Evolutionary conservation across 2,797 vertebrate genomes (phyloP), one percentile per base, ranked within the genome.

Genomic region (Macroramphosus scolopax): DNA sequence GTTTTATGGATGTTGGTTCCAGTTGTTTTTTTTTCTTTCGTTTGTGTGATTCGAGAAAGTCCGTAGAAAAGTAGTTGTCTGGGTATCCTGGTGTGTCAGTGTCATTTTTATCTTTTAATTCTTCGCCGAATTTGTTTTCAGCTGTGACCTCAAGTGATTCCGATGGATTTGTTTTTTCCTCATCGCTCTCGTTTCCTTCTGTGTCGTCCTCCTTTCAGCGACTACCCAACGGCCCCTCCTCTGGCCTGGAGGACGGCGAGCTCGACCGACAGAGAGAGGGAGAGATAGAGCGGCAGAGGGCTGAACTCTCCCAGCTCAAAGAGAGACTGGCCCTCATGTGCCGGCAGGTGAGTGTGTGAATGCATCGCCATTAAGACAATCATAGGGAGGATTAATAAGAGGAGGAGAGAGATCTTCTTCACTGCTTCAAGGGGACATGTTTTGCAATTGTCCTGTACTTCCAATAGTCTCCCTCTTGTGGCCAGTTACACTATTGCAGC

Each of bases 261-360:
- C 78, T 91, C 2, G 90, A 91, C 34, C 80, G 89, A 34, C 90
- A 92, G 79, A 80, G 92, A 78, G 88, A 94, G 45, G 91, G 91
- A 51, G 89, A 92, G 54, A 87, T 94, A n/a, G 93, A 96, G 79
- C 84, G 93, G 12, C 93, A 95, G 83, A 89, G 93, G 34, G 78
- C 87, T 0, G 94, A 96, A 69, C 90, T 94, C 55, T 92, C 92
- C 47, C 94, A 96, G 87, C 88, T 95, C 54, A 91, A 90, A 55
- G 94, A 96, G 73, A 90, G 94, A 59, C 86, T 96, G 80, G 93
- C 93, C 15, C 90, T 93, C 72, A 89, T 96, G 87, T 95, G 94
- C 74, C 92, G 93, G 40, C 93, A 95, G 88, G 93, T 94, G 77
- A 88, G 83, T 33, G 35, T n/a, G 6, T 30, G 15, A 20, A 14